A percentile compares a stretch with the other conserved stretches of the same genome.
These are phyloP conservation scores for Mus musculus DNA, from an alignment of 2,113 vertebrate genomes.

Conservation along the genomic window DNA sequence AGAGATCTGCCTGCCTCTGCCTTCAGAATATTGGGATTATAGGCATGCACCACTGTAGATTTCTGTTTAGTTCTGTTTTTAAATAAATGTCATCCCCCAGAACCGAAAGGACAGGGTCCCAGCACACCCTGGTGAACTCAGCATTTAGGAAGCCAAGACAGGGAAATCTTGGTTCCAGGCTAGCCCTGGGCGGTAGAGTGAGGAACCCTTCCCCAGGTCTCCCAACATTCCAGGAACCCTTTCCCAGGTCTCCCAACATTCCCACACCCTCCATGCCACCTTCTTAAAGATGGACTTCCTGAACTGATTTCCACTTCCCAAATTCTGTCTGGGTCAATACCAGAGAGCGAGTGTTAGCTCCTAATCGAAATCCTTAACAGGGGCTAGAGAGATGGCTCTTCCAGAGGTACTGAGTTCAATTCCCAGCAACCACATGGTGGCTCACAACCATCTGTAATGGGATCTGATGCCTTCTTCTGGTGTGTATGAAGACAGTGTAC, in stretches of 20 bases:
- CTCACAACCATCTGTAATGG: too few relatives aligned
- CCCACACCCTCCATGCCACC: background rate
- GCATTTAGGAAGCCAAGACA: background rate
- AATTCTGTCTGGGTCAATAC: background rate
- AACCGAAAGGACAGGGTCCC: background rate
- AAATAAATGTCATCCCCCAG: background rate
- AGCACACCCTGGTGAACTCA: background rate
- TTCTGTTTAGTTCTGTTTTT: conserved; percentile 38
- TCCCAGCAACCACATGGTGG: too few relatives aligned
- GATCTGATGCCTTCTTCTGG: too few relatives aligned
- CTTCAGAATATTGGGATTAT: background rate
- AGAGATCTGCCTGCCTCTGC: background rate
- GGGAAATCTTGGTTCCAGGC: background rate
- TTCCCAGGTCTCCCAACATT: background rate
- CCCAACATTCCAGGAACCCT: background rate
- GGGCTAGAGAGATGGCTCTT: too few relatives aligned
- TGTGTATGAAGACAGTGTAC: too few relatives aligned
- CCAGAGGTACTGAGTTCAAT: too few relatives aligned
- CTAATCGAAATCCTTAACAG: conserved; percentile 21
- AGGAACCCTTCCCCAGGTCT: background rate
- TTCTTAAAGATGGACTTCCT: background rate
- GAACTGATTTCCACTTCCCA: background rate
- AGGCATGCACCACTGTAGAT: background rate
- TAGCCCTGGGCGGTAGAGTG: background rate
- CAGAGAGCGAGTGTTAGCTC: background rate